A percentile compares a stretch with the other conserved stretches of the same genome.
Evolutionary conservation across 2,113 vertebrate genomes (phyloP).

Genomic region (Microcebus lehilahytsara): DNA sequence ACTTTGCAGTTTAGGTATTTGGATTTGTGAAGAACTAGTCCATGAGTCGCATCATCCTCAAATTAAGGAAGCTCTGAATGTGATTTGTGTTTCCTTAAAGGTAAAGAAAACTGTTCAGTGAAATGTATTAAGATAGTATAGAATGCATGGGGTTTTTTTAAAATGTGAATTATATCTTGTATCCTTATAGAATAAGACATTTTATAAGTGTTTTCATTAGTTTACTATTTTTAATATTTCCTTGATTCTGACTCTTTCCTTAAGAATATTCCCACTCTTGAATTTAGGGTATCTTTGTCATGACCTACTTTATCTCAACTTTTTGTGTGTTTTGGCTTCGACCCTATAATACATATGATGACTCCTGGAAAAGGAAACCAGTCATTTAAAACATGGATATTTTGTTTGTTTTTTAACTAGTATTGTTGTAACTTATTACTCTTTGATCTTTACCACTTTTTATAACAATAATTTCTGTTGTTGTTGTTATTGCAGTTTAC

Average conservation of each 20-base stretch:
- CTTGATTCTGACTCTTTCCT: background rate
- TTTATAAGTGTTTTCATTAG: slow-evolving; percentile 30
- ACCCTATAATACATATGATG: background rate
- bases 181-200: background rate
- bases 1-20: slow-evolving; percentile 97
- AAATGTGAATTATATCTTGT: background rate
- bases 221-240: slow-evolving; percentile 32
- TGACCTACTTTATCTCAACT: background rate
- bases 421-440: slow-evolving; percentile 41
- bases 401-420: background rate
- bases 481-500: slow-evolving; percentile 88
- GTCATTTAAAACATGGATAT: background rate
- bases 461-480: background rate
- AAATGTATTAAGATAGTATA: slow-evolving; percentile 10
- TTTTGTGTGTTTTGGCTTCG: slow-evolving; percentile 31
- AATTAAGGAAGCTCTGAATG: slow-evolving; percentile 98
- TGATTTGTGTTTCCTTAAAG: slow-evolving; percentile 98
- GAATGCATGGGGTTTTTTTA: slow-evolving; percentile 5
- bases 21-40: slow-evolving; percentile 97
- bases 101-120: slow-evolving; percentile 80
- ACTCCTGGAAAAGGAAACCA: slow-evolving; percentile 3
- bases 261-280: slow-evolving; percentile 2
- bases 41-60: slow-evolving; percentile 94
- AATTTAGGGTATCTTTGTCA: slow-evolving; percentile 18
- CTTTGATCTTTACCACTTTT: slow-evolving; percentile 14